phyloP scores from a whole-genome alignment of 2,113 vertebrate species.

The Ornithorhynchus anatinus region DNA sequence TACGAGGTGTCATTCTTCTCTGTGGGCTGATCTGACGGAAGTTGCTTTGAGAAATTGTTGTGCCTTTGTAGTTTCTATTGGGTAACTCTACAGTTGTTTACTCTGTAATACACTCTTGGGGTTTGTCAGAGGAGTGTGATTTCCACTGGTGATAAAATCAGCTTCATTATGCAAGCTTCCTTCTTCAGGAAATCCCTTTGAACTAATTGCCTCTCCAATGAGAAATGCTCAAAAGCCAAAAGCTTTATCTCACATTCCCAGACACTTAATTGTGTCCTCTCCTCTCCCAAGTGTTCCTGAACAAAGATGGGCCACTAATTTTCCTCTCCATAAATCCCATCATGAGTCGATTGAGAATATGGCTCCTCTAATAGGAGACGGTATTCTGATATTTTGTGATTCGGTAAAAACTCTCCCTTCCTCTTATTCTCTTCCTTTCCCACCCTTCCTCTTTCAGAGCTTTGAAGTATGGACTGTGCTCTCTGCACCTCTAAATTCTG shows the following conservation, averaged over 20 bases:
- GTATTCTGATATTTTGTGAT: background rate
- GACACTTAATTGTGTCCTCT: fast-evolving
- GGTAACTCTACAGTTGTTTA: background rate
- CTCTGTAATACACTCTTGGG: no score
- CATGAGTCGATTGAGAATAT: background rate
- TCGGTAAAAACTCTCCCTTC: fast-evolving
- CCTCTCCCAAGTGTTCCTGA: background rate
- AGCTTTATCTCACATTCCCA: background rate
- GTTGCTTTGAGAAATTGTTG: no score
- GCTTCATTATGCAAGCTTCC: fast-evolving
- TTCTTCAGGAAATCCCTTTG: background rate
- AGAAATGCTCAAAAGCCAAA: background rate
- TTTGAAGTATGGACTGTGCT: background rate
- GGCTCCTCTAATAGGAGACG: fast-evolving
- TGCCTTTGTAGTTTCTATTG: background rate
- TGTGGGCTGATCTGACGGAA: background rate
- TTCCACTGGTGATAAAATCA: background rate
- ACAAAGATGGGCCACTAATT: background rate
- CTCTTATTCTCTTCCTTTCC: background rate
- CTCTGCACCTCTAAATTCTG: background rate
- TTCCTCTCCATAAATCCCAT: background rate
- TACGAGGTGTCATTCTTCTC: background rate
- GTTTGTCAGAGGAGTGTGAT: fast-evolving
- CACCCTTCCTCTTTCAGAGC: background rate
- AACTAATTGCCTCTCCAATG: background rate